A percentile compares a stretch with the other conserved stretches of the same genome.
Evolutionary conservation across 2,888 invertebrate species (phyloP).

Genomic region (Lymantria monacha): DNA sequence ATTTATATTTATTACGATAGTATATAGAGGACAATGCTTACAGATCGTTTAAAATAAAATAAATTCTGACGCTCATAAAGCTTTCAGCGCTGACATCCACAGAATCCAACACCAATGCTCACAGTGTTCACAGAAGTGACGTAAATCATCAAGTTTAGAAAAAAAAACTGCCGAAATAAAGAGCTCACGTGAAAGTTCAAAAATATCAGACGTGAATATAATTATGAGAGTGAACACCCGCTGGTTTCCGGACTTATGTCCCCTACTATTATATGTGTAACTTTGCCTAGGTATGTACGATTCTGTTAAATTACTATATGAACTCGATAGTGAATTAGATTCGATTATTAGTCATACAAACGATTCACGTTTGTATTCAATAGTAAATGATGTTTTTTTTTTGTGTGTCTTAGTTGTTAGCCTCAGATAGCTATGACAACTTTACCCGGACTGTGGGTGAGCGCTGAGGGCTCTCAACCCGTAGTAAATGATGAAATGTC

Average conservation of each 20-base stretch:
- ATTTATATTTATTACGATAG: constrained; percentile 22
- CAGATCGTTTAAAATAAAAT: constrained; percentile 70
- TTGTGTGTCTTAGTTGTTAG: too few species aligned
- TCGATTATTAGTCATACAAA: not conserved
- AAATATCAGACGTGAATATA: constrained; percentile 80
- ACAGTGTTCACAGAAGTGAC: constrained; percentile 59
- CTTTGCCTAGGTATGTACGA: constrained; percentile 17
- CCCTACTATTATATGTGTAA: constrained; percentile 51
- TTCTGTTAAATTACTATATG: not conserved
- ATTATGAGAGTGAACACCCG: constrained; percentile 77
- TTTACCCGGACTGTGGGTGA: too few species aligned
- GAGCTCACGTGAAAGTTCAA: constrained; percentile 78
- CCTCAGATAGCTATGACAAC: too few species aligned
- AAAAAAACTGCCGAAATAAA: constrained; percentile 70
- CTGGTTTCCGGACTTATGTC: constrained; percentile 68
- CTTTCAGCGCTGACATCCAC: constrained; percentile 73
- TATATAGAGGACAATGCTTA: constrained; percentile 48
- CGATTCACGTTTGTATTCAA: too few species aligned
- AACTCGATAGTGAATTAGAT: constrained; percentile 1
- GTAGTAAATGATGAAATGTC: too few species aligned
- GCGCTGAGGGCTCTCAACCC: too few species aligned
- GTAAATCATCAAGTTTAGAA: constrained; percentile 78
- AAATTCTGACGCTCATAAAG: constrained; percentile 69
- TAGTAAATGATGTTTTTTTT: too few species aligned
- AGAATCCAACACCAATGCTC: constrained; percentile 57